A percentile compares a stretch with the other conserved stretches of the same genome.
Evolutionary conservation across 1,140 invertebrate species (phyloP).

Genomic region (Lineus longissimus): DNA sequence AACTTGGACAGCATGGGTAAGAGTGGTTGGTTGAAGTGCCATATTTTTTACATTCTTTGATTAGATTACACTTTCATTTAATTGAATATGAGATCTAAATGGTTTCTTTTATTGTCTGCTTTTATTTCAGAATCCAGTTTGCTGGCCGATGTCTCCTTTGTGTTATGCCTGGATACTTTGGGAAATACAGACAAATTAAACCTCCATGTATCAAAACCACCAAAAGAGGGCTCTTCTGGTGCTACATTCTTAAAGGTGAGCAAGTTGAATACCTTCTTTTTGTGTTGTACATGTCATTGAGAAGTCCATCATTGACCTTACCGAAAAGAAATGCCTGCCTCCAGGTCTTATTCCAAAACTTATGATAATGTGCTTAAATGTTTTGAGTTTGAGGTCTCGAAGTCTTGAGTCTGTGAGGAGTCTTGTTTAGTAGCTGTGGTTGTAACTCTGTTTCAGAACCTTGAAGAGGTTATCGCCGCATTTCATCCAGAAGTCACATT

Average conservation of each 20-base stretch:
- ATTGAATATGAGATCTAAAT: too few relatives aligned
- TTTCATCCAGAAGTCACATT: conserved; percentile 58
- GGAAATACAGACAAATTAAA: conserved; percentile 65
- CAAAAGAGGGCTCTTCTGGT: conserved; percentile 76
- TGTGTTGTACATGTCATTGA: background rate
- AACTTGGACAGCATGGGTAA: conserved; percentile 82
- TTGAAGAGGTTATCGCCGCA: conserved; percentile 32
- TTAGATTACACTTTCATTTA: too few relatives aligned
- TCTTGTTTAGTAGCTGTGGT: too few relatives aligned
- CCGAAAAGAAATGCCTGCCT: background rate
- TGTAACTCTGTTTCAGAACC: conserved; percentile 40
- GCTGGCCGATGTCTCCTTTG: conserved; percentile 73
- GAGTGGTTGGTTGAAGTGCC: too few relatives aligned
- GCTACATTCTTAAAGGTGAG: conserved; percentile 67
- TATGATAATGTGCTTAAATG: too few relatives aligned
- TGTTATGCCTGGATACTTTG: conserved; percentile 87
- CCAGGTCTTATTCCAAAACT: too few relatives aligned
- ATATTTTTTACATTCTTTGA: conserved; percentile 22
- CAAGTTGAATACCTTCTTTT: background rate
- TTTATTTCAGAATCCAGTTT: conserved; percentile 48
- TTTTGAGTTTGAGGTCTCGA: too few relatives aligned
- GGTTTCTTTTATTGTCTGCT: too few relatives aligned
- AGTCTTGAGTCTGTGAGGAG: too few relatives aligned
- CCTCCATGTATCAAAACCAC: conserved; percentile 94
- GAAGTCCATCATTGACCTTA: background rate